Conservation (phyloP, 2,797 vertebrate species). For the Nasua narica region DNA sequence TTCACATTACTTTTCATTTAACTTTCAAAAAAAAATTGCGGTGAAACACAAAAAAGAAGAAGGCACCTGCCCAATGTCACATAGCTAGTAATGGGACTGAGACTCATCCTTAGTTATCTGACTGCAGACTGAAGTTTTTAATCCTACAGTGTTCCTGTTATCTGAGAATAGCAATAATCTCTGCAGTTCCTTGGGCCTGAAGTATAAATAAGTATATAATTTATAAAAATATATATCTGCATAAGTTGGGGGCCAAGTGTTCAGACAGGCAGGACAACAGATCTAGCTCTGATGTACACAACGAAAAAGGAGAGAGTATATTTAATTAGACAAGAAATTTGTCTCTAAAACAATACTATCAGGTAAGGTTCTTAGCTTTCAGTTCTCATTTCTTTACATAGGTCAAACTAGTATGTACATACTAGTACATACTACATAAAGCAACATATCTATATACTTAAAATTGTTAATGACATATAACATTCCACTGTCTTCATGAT, state of each 20-base stretch:
- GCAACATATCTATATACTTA: neutral
- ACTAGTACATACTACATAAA: neutral
- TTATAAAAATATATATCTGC: neutral
- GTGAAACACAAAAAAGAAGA: neutral
- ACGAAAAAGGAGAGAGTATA: neutral
- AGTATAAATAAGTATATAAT: neutral
- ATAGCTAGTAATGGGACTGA: neutral
- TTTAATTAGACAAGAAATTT: neutral
- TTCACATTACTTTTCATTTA: neutral
- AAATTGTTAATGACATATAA: neutral
- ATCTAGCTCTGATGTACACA: neutral
- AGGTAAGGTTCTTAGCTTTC: neutral
- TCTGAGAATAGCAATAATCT: neutral
- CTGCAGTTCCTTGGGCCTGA: neutral
- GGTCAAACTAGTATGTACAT: neutral
- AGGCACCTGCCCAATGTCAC: neutral
- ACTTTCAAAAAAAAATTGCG: neutral
- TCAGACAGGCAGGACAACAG: neutral
- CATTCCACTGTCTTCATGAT: neutral
- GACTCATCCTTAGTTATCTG: neutral
- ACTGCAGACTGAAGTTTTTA: neutral
- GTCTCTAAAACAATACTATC: neutral
- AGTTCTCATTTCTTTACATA: neutral
- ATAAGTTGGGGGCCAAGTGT: neutral
- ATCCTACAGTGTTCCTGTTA: neutral